These are phyloP conservation scores for Chirona hameri DNA, from an alignment of 2,888 invertebrate species.

Conservation along the genomic window DNA sequence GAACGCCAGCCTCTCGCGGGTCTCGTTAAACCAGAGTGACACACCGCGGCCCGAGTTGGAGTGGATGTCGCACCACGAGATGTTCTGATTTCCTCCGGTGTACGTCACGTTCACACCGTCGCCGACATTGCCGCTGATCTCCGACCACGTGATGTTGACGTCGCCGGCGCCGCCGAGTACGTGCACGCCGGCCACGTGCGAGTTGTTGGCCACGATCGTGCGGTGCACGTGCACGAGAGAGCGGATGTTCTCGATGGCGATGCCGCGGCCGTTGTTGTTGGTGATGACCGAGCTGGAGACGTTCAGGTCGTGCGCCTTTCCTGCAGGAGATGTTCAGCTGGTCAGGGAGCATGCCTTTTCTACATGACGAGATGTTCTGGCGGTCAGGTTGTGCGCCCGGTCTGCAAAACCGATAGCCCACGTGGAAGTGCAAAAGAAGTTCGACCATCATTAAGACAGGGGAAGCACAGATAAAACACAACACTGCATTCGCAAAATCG, in stretches of 20 bases:
- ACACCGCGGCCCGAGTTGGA: slow-evolving; percentile 85
- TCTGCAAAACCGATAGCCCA: too few relatives aligned
- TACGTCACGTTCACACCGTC: slow-evolving; percentile 95
- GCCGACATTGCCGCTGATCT: slow-evolving; percentile 84
- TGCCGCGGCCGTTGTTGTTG: slow-evolving; percentile 91
- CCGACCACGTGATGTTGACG: slow-evolving; percentile 85
- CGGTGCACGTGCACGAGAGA: slow-evolving; percentile 81
- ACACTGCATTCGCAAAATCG: too few relatives aligned
- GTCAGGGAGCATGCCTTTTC: too few relatives aligned
- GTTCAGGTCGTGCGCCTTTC: slow-evolving; percentile 55
- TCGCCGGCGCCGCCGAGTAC: slow-evolving; percentile 88
- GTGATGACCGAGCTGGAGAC: slow-evolving; percentile 78
- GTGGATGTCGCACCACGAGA: slow-evolving; percentile 78
- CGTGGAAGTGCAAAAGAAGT: too few relatives aligned
- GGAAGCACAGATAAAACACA: too few relatives aligned
- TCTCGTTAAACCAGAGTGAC: slow-evolving; percentile 73
- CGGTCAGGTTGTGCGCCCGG: too few relatives aligned
- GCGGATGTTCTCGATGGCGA: slow-evolving; percentile 85
- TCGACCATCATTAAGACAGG: too few relatives aligned
- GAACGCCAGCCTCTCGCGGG: slow-evolving; percentile 56
- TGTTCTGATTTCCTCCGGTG: slow-evolving; percentile 87
- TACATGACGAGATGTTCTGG: too few relatives aligned
- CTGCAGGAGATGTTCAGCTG: neutral
- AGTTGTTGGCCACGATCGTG: slow-evolving; percentile 78
- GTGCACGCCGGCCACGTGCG: slow-evolving; percentile 84